Conservation (phyloP, 2,797 vertebrate genomes). For the Tadarida brasiliensis region DNA sequence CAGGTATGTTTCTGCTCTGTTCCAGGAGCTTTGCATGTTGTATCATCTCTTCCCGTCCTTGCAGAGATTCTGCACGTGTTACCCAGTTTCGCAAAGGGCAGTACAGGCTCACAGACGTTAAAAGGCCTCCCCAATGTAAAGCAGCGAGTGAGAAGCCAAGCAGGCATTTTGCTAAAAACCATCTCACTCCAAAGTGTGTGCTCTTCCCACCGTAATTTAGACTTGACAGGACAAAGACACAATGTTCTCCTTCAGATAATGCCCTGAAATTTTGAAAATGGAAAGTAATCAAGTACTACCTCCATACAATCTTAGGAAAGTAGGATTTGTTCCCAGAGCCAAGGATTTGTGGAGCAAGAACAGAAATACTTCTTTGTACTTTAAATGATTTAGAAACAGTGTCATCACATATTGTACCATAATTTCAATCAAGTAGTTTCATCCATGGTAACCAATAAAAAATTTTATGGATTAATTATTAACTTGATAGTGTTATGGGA, state of each 20-base stretch:
- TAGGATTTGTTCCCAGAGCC: neutral
- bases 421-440: neutral
- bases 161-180: neutral
- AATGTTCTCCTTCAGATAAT: constrained; percentile 39
- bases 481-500: neutral
- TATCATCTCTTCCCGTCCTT: neutral
- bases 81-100: neutral
- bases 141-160: neutral
- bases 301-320: neutral
- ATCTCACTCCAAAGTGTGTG: neutral
- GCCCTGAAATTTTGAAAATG: constrained; percentile 53
- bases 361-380: neutral
- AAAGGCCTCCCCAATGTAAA: neutral
- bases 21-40: neutral
- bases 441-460: neutral
- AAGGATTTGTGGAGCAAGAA: neutral
- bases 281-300: neutral
- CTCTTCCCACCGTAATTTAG: neutral
- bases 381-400: neutral
- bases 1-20: neutral
- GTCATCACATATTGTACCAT: neutral
- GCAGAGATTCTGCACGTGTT: neutral
- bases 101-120: neutral
- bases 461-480: neutral
- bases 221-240: neutral